Conservation (phyloP, 1,140 invertebrate genomes). For the Hermetia illucens region DNA sequence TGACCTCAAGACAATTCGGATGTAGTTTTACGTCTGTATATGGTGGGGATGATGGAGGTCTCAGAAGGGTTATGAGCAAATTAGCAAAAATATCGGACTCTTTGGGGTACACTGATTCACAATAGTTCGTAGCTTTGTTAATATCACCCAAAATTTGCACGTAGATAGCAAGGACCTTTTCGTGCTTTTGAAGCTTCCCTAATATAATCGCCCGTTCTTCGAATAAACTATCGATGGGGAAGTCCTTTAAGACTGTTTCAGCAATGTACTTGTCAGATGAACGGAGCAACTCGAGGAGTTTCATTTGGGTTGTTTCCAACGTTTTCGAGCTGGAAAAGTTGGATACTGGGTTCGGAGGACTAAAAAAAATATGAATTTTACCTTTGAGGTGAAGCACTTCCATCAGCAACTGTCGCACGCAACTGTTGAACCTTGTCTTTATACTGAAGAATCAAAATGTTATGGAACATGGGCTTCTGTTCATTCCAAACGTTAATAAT, state of each 20-base stretch:
- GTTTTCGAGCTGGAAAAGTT: too few species aligned
- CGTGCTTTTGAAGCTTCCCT: constrained; percentile 77
- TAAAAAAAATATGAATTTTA: too few species aligned
- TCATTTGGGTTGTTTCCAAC: constrained; percentile 32
- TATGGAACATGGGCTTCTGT: constrained; percentile 73
- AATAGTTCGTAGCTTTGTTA: constrained; percentile 70
- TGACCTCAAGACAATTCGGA: constrained; percentile 40
- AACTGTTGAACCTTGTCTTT: constrained; percentile 42
- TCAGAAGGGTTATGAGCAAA: constrained; percentile 47
- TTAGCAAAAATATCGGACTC: constrained; percentile 49
- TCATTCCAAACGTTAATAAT: constrained; percentile 84
- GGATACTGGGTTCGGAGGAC: too few species aligned
- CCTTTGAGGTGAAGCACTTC: too few species aligned
- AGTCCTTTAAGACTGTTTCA: constrained; percentile 75
- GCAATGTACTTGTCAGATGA: constrained; percentile 71
- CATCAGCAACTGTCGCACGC: too few species aligned
- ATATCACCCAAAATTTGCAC: constrained; percentile 68
- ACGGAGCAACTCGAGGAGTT: constrained; percentile 72
- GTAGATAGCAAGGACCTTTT: constrained; percentile 87
- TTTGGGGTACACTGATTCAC: constrained; percentile 49
- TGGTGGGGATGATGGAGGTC: constrained; percentile 36
- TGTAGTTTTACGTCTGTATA: constrained; percentile 40
- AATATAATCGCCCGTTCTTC: constrained; percentile 89
- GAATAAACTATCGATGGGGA: constrained; percentile 72
- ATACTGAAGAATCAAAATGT: constrained; percentile 77